Percentiles rank a stretch among this genome's conserved stretches.
Evolutionary conservation across 2,888 invertebrate species (phyloP).

Genomic region (Eupithecia dodoneata): DNA sequence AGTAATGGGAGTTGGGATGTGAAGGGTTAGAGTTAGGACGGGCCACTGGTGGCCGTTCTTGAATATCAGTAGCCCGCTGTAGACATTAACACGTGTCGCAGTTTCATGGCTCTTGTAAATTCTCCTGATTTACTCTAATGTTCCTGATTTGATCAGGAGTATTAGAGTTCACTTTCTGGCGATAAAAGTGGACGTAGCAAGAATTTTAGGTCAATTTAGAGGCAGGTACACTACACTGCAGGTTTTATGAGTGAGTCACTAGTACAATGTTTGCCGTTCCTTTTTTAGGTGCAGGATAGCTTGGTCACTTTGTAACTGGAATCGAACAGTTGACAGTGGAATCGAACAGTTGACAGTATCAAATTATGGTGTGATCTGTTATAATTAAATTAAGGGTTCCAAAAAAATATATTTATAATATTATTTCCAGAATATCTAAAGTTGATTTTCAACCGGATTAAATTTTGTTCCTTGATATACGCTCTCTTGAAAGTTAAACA

Average conservation of each 20-base stretch:
- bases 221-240: neutral
- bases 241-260: neutral
- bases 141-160: neutral
- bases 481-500: neutral
- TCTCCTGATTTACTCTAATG: too few relatives aligned
- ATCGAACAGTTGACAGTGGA: neutral
- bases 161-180: neutral
- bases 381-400: neutral
- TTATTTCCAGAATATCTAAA: neutral
- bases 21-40: constrained; percentile 10
- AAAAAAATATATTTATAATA: too few relatives aligned
- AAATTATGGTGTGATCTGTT: neutral
- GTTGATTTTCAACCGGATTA: neutral
- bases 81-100: neutral
- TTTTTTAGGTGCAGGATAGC: neutral
- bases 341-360: too few relatives aligned
- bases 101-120: neutral
- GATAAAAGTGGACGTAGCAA: neutral
- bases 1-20: constrained; percentile 8
- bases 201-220: neutral
- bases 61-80: neutral
- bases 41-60: neutral
- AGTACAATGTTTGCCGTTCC: neutral
- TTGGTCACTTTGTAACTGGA: neutral
- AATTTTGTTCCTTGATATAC: neutral